Evolutionary conservation across 92 coral and sea anemone species (phyloP).

Genomic region (Palythoa caribaeorum): DNA sequence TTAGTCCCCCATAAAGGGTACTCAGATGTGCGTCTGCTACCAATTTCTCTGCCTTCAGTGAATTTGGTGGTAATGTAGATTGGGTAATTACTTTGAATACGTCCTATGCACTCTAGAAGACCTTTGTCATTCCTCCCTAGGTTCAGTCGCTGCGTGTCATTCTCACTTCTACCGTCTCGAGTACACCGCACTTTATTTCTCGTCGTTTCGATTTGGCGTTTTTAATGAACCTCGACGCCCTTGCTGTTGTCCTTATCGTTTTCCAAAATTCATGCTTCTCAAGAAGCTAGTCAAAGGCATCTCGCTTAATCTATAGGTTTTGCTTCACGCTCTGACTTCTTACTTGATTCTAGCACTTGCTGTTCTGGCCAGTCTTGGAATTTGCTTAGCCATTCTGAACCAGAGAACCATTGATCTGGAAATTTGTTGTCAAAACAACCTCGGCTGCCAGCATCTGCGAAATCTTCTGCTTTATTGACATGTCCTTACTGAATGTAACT

Average conservation of each 20-base stretch:
- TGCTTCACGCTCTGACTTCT: neutral
- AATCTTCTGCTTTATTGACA: neutral
- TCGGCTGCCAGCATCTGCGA: neutral
- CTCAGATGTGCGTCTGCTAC: constrained; percentile 28
- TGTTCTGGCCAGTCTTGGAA: too few relatives aligned
- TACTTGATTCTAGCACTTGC: neutral
- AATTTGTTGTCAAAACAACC: constrained; percentile 6
- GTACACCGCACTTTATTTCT: neutral
- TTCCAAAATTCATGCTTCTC: neutral
- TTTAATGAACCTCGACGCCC: too few relatives aligned
- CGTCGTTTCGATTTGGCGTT: neutral
- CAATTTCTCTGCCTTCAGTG: neutral
- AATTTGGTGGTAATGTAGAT: neutral
- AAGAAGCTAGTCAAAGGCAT: neutral
- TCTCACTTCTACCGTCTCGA: neutral
- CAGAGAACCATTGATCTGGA: neutral
- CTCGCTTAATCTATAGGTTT: neutral
- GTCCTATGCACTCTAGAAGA: neutral
- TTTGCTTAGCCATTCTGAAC: constrained; percentile 10
- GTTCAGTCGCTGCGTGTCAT: neutral
- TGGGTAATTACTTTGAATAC: neutral
- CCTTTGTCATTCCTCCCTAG: too few relatives aligned
- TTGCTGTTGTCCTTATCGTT: neutral
- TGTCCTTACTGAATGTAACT: neutral
- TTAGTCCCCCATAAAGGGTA: constrained; percentile 38